Evolutionary conservation across 2,797 vertebrate species (phyloP), one percentile per base, ranked within the genome.

Genomic region (Eupleurogrammus muticus): DNA sequence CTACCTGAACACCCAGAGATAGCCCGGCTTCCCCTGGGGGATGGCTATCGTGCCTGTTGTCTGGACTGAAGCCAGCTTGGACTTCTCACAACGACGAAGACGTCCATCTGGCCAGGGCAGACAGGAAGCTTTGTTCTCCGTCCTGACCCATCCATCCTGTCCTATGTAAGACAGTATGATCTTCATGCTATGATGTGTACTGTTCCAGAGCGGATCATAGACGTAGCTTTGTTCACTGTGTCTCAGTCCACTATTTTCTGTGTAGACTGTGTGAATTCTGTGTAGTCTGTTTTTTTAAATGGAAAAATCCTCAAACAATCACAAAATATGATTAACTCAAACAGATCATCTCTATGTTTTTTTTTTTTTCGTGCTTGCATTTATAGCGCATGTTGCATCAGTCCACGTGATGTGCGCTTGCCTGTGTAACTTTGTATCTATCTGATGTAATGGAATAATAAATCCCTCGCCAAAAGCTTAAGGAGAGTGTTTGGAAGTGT

Each of bases 1-100:
- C 79, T 89, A 87, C 89, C 89, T 86, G 82, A 81, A 70, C 75
- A 73, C 79, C 42, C 62, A 79, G 52, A 88, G 88, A 92, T 89
- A 91, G 69, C 54, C 61, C 34, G 20, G 66, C 75, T 66, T 87
- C 93, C 81, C 89, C n/a, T n/a, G 23, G 21, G 81, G 88, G 90
- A 90, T 66, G 32, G 82, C 20, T 0, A 66, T 80, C 9, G 65
- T n/a, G 73, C 69, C 76, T 78, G 63, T 74, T 75, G 73, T 76
- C 66, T 79, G 76, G 72, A 81, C 38, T 40, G 35, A 71, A 78
- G 83, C 80, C 92, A 92, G 89, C 88, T 90, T 90, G 82, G 53
- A 63, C 24, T 50, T 79, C 66, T 92, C 89, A 89, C 76, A 78
- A 61, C 75, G 73, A 53, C 3, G 38, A 73, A 79, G 73, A 67